Evolutionary conservation across 2,797 vertebrate species (phyloP).

Genomic region (Enteromius afrohamiltoni): DNA sequence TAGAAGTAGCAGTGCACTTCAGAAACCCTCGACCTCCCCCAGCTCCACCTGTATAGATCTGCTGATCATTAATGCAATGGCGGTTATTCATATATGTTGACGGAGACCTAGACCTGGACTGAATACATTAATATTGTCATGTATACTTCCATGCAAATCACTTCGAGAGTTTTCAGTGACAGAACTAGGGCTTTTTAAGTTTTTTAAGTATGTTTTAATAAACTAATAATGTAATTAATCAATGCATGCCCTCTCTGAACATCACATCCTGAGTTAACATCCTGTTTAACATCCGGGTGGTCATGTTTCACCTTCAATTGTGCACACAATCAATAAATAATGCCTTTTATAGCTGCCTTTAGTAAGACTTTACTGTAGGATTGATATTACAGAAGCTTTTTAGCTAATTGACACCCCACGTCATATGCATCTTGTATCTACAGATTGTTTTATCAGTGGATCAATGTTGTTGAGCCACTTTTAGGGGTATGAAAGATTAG

Average conservation of each 20-base stretch:
- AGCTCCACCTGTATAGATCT: no score
- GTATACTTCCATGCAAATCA: no score
- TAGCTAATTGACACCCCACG: not conserved
- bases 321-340: constrained; percentile 10
- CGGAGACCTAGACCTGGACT: no score
- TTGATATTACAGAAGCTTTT: not conserved
- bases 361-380: not conserved
- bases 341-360: not conserved
- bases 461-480: not conserved
- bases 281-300: not conserved
- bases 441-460: not conserved
- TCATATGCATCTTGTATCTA: not conserved
- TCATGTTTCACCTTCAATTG: not conserved
- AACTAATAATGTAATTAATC: not conserved
- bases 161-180: no score
- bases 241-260: not conserved
- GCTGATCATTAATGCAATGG: no score
- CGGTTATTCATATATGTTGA: no score
- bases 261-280: not conserved
- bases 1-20: no score
- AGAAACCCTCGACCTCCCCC: no score
- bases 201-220: no score
- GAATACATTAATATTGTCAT: no score
- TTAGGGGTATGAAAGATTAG: not conserved
- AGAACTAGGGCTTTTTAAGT: no score